phyloP scores from a whole-genome alignment of 2,888 invertebrate genomes.

The Pecten maximus region DNA sequence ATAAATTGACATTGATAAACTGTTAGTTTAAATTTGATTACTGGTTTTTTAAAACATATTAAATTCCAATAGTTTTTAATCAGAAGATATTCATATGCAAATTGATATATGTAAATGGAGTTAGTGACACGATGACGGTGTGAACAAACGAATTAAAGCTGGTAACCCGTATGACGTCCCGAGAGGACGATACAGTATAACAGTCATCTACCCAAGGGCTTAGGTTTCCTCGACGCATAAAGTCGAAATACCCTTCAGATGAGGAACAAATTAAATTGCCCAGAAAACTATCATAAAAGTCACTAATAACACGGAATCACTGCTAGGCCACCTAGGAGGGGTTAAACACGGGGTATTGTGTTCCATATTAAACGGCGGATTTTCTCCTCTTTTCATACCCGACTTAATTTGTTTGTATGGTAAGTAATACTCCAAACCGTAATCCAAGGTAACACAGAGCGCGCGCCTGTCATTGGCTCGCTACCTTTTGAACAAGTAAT shows the following conservation, averaged over 20 bases:
- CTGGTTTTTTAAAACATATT: not conserved
- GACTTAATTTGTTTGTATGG: constrained; percentile 40
- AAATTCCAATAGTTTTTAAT: constrained; percentile 28
- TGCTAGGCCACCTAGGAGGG: constrained; percentile 25
- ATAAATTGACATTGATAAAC: not conserved
- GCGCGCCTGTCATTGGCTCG: not conserved
- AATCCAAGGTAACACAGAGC: not conserved
- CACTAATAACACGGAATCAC: constrained; percentile 22
- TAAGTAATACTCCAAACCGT: constrained; percentile 18
- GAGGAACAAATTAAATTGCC: constrained; percentile 35
- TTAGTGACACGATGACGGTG: not conserved
- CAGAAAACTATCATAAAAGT: constrained; percentile 35
- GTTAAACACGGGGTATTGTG: not conserved
- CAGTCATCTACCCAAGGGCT: not conserved
- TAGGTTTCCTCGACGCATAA: constrained; percentile 1
- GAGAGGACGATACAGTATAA: not conserved
- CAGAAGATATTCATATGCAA: not conserved
- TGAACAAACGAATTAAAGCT: constrained; percentile 3
- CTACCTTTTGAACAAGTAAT: constrained; percentile 25
- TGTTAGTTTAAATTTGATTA: constrained; percentile 13
- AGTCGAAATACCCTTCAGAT: not conserved
- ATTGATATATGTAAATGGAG: constrained; percentile 19
- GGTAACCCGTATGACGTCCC: not conserved
- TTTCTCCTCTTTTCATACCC: constrained; percentile 33
- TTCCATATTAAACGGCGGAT: constrained; percentile 14